phyloP scores from a whole-genome alignment of 2,797 vertebrate species.

The Oreochromis mossambicus region DNA sequence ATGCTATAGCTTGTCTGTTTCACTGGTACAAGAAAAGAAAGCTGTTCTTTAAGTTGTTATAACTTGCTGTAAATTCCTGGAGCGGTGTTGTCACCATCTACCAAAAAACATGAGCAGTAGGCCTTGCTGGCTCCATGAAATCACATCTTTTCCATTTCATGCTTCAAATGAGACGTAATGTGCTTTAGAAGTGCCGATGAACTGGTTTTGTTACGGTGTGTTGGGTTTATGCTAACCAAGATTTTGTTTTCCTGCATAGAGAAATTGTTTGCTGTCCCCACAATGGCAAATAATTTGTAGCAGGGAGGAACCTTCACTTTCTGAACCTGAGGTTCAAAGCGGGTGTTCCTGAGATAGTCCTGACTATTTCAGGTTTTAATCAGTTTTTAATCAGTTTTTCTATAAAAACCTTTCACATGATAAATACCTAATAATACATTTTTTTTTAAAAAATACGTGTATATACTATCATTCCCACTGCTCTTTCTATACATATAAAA shows the following conservation, averaged over 20 bases:
- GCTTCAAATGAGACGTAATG: not conserved
- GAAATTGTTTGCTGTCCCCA: not conserved
- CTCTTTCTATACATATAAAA: not conserved
- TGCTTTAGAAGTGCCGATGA: not conserved
- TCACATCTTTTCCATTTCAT: not conserved
- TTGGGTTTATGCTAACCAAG: not conserved
- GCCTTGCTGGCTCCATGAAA: not conserved
- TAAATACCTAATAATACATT: not conserved
- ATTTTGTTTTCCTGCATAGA: not conserved
- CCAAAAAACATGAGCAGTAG: not conserved
- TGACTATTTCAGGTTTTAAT: not conserved
- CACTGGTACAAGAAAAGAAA: not conserved
- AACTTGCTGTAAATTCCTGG: not conserved
- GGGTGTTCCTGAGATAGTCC: not conserved
- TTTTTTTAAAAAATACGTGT: too few species aligned
- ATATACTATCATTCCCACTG: not conserved
- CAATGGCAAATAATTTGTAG: not conserved
- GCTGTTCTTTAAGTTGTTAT: not conserved
- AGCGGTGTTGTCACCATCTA: not conserved
- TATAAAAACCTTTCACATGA: not conserved
- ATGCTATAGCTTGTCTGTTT: not conserved
- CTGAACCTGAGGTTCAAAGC: not conserved
- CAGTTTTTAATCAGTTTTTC: not conserved
- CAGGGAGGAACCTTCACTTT: not conserved
- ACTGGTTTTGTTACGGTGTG: not conserved